Evolutionary conservation across 1,140 invertebrate species (phyloP).

Genomic region (Bilobella aurantiaca): DNA sequence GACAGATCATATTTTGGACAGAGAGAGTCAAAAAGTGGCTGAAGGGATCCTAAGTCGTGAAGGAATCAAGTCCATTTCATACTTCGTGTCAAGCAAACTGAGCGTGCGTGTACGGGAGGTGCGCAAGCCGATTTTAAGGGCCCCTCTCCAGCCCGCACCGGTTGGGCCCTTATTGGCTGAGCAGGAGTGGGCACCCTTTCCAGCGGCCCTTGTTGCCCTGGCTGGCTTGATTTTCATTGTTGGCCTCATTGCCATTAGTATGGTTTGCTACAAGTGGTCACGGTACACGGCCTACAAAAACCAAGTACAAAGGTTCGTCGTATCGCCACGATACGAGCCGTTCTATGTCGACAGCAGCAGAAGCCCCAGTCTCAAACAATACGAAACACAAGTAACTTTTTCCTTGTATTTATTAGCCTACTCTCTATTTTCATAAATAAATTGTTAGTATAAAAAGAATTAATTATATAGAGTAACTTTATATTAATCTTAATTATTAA

Average conservation of each 20-base stretch:
- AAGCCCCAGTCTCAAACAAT: conserved; percentile 61
- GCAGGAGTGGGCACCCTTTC: conserved; percentile 57
- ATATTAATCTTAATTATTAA: not conserved
- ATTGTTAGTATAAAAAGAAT: too few relatives aligned
- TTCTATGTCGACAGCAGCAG: conserved; percentile 28
- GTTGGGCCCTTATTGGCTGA: conserved; percentile 27
- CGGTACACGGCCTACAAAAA: conserved; percentile 73
- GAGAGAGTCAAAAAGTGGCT: conserved; percentile 57
- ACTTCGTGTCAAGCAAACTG: conserved; percentile 52
- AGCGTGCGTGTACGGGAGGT: conserved; percentile 56
- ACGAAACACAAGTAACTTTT: conserved; percentile 58
- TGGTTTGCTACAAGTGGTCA: conserved; percentile 84
- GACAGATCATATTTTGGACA: conserved; percentile 58
- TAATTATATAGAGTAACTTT: too few relatives aligned
- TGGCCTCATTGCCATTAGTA: conserved; percentile 72
- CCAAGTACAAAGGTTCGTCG: conserved; percentile 59
- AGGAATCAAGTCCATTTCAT: conserved; percentile 37
- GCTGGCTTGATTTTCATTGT: conserved; percentile 75
- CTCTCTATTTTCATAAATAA: conserved; percentile 1
- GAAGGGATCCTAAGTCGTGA: conserved; percentile 42
- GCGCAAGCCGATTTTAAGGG: conserved; percentile 50
- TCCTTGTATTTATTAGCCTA: not conserved
- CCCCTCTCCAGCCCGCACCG: conserved; percentile 37
- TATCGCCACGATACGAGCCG: conserved; percentile 56
- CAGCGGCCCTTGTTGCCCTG: conserved; percentile 73